Evolutionary conservation across 2,113 vertebrate species (phyloP), one percentile per base, ranked within the genome.

Genomic region (Tragelaphus buxtoni): DNA sequence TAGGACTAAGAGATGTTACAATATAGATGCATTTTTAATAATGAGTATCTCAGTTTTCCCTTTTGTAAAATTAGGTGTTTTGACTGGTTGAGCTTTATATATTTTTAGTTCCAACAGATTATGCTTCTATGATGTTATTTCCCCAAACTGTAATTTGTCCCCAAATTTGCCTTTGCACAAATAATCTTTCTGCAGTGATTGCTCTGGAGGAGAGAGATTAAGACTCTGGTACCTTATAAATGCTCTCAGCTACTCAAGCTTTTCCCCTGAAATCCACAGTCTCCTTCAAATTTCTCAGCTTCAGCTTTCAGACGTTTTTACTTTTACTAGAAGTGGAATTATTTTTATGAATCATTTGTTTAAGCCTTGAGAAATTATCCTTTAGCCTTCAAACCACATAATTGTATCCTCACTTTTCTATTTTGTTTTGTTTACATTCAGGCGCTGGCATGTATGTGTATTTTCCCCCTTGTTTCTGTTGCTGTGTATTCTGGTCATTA

Each of bases 401-500:
- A 53, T 90, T 85, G 72, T 32, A 49, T 42, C 82, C 74, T 61
- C 17, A 22, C 30, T 45, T 6, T 55, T 94, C 92, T 53, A 39
- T 90, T 97, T 92, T 88, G 24, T 84, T 94, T 92, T 90, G 32
- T 80, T 93, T 96, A 84, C 35, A 45, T 85, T 79, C 26, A 82
- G 65, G 86, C 47, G 45, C 7, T 39, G 83, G 39, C 39, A 7
- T 26, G 39, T 4, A 42, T 53, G 18, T 61, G 26, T 79, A 83
- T 39, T 95, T 90, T 30, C 5, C 8, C 80, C 63, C 65, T 92
- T 96, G 77, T 74, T 45, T 20, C 90, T 97, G 84, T 91, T 93
- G 74, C 85, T 93, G 97, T 97, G 88, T 61, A 95, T 94, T 96
- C 90, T 9, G 3, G 45, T 72, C 97, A 88, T 92, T 97, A 96